Evolutionary conservation across 1,140 invertebrate species (phyloP).

Genomic region (Cepaea nemoralis): DNA sequence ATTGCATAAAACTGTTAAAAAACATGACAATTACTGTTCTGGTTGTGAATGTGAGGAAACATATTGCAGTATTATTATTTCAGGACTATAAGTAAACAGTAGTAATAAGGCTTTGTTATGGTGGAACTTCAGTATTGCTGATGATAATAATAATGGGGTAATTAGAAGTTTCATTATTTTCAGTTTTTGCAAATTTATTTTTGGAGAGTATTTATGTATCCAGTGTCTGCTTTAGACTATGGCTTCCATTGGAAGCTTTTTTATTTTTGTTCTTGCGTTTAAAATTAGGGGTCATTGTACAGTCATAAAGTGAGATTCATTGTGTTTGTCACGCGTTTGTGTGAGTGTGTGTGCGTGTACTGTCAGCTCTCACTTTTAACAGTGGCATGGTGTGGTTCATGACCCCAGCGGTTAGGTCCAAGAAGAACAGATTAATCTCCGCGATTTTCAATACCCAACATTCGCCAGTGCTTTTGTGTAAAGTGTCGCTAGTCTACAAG

Average conservation of each 20-base stretch:
- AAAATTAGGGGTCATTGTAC: not conserved
- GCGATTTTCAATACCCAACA: not conserved
- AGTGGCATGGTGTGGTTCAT: slow-evolving; percentile 11
- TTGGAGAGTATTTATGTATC: not conserved
- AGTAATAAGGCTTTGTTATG: too few species aligned
- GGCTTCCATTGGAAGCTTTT: not conserved
- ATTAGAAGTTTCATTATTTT: too few species aligned
- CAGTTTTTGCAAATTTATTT: too few species aligned
- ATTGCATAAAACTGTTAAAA: too few species aligned
- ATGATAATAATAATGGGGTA: too few species aligned
- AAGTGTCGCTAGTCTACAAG: not conserved
- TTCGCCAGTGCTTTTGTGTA: not conserved
- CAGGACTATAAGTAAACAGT: too few species aligned
- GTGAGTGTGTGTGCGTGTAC: not conserved
- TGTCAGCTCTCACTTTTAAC: not conserved
- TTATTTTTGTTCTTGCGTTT: too few species aligned
- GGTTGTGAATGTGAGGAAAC: too few species aligned
- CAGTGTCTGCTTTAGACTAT: not conserved
- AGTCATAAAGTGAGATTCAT: not conserved
- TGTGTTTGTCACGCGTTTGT: not conserved
- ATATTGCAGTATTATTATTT: too few species aligned
- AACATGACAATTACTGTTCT: too few species aligned
- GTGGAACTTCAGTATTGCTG: too few species aligned
- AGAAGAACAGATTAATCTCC: not conserved
- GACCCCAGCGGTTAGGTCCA: not conserved